Conservation (phyloP, 2,888 invertebrate genomes). For the Chrysotoxum bicinctum region DNA sequence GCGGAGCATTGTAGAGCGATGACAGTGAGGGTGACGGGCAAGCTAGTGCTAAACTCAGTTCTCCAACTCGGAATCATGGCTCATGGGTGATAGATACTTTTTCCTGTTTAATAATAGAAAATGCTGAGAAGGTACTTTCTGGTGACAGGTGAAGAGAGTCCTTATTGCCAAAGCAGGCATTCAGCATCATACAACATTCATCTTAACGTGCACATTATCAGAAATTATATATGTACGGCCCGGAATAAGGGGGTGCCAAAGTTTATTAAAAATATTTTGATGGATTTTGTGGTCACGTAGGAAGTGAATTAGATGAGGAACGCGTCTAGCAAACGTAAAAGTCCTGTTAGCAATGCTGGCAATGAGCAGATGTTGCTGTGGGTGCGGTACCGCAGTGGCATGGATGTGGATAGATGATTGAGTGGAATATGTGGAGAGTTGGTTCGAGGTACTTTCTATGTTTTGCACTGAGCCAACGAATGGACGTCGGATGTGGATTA, state of each 20-base stretch:
- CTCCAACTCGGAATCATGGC: background rate
- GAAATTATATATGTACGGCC: slow-evolving; percentile 48
- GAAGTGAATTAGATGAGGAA: slow-evolving; percentile 70
- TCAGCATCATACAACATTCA: slow-evolving; percentile 56
- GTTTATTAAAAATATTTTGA: slow-evolving; percentile 73
- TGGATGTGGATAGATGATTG: slow-evolving; percentile 48
- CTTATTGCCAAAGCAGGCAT: slow-evolving; percentile 32
- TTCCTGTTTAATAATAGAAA: slow-evolving; percentile 66
- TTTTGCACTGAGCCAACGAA: background rate
- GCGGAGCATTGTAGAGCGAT: slow-evolving; percentile 34
- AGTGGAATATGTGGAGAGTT: slow-evolving; percentile 47
- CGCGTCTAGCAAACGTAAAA: slow-evolving; percentile 71
- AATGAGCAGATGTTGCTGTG: slow-evolving; percentile 53
- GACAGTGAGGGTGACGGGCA: background rate
- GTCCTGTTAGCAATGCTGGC: slow-evolving; percentile 15
- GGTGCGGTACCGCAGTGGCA: background rate
- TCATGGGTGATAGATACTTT: slow-evolving; percentile 24
- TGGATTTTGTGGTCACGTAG: slow-evolving; percentile 73
- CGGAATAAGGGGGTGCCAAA: slow-evolving; percentile 40
- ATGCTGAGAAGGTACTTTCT: slow-evolving; percentile 52
- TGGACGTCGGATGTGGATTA: slow-evolving; percentile 45
- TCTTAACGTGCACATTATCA: slow-evolving; percentile 71
- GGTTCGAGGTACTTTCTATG: background rate
- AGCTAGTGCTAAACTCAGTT: background rate
- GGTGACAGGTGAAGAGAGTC: slow-evolving; percentile 62